Conservation (phyloP, 2,888 invertebrate genomes). For the Rotaria macrura region DNA sequence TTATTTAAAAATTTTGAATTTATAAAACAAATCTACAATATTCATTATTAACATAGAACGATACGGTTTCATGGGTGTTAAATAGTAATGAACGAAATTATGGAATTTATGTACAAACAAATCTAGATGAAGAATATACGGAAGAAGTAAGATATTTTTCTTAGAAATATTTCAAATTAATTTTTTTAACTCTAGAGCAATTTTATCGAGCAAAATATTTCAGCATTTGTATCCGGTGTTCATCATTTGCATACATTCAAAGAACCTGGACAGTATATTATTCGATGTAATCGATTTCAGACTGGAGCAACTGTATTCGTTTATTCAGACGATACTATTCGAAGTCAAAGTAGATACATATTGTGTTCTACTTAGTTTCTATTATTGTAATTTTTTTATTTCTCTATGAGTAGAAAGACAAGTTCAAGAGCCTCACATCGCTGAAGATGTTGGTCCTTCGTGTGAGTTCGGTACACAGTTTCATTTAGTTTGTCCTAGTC, state of each 20-base stretch:
- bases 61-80: constrained; percentile 1
- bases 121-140: neutral
- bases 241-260: constrained; percentile 5
- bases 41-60: neutral
- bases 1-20: neutral
- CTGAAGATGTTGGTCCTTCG: neutral
- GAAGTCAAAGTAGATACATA: neutral
- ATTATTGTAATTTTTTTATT: neutral
- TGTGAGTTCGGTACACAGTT: neutral
- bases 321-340: neutral
- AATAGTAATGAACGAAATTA: neutral
- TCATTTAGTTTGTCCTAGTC: neutral
- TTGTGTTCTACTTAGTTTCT: neutral
- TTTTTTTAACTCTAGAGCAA: neutral
- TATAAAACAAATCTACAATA: neutral
- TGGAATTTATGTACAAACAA: neutral
- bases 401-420: neutral
- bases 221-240: neutral
- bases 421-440: neutral
- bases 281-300: neutral
- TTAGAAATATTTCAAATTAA: neutral
- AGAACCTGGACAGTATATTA: neutral
- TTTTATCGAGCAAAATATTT: neutral
- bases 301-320: neutral
- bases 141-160: neutral